Evolutionary conservation across 2,888 invertebrate species (phyloP), one percentile per base, ranked within the genome.

Genomic region (Petrophora chlorosata): DNA sequence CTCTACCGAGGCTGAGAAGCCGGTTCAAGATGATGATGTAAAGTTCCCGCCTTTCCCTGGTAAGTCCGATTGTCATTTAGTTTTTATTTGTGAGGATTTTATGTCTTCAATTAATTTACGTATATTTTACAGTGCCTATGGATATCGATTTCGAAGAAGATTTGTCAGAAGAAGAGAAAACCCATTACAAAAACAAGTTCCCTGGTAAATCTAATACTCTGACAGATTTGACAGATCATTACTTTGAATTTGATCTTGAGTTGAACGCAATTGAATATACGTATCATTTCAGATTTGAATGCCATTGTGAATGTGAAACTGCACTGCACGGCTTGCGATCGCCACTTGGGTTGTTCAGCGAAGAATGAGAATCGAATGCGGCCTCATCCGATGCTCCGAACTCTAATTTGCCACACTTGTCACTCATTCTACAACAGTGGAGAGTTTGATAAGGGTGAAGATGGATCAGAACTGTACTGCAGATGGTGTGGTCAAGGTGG

Each of bases 401-500:
- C 95, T 0, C 82, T 95, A 5, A 91, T 95, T 23, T 96, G 96
- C 67, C 91, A 92, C 35, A 91, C 91, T 33, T 96, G 96, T 75
- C 93, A 93, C 61, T 92, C 94, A 25, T 96, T 96, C 73, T 96
- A 95, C 70, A 94, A 94, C 40, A 95, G 95, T 74, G 95, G 95
- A 3, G 95, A 94, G 63, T 96, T 96, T 76, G 95, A 94, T 50
- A 95, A 95, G 81, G 95, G 95, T 36, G 95, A 95, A 75, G 96
- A 96, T 83, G 95, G 95, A 14, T 95, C 95, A 9, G 96, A 96
- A 73, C 82, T 96, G 53, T 96, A 95, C 69, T 96, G 96, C 64
- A 92, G 95, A 35, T 96, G 95, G 96, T 96, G 96, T 70, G 96
- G 95, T 0, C 95, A 96, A 76, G 96, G 93, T 3, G 94, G 94